phyloP scores from a whole-genome alignment of 2,113 vertebrate genomes.

The Tachuris rubrigastra region DNA sequence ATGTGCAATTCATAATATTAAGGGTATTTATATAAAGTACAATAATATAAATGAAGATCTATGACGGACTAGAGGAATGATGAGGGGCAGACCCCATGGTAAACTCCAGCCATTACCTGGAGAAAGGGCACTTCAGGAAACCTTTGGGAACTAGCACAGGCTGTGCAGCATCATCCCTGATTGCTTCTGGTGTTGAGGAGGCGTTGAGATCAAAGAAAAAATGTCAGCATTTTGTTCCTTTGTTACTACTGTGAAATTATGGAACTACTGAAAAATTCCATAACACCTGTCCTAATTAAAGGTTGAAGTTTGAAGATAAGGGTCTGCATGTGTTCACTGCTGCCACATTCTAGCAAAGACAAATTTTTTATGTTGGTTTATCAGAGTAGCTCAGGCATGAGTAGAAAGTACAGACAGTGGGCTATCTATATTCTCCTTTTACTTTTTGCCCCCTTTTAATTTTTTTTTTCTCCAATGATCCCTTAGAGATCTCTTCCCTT shows the following conservation, averaged over 20 bases:
- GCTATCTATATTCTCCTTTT: background rate
- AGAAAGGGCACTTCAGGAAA: background rate
- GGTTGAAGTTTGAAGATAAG: background rate
- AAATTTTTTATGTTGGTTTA: background rate
- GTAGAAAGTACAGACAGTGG: background rate
- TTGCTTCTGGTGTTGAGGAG: background rate
- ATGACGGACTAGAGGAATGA: background rate
- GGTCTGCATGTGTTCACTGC: accelerated
- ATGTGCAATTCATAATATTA: background rate
- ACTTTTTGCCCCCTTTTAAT: background rate
- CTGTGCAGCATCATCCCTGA: background rate
- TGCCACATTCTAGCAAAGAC: background rate
- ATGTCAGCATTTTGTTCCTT: background rate
- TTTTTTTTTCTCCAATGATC: accelerated
- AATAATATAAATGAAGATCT: background rate
- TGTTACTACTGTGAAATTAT: background rate
- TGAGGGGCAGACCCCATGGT: background rate
- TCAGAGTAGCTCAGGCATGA: background rate
- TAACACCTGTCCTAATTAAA: too few relatives aligned
- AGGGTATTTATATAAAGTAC: background rate
- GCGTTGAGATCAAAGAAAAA: background rate
- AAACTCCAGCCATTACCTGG: background rate
- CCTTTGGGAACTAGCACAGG: background rate
- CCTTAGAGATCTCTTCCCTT: background rate
- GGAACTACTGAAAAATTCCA: background rate